These are phyloP conservation scores for Falco rusticolus DNA, from an alignment of 2,797 vertebrate species.

Conservation along the genomic window DNA sequence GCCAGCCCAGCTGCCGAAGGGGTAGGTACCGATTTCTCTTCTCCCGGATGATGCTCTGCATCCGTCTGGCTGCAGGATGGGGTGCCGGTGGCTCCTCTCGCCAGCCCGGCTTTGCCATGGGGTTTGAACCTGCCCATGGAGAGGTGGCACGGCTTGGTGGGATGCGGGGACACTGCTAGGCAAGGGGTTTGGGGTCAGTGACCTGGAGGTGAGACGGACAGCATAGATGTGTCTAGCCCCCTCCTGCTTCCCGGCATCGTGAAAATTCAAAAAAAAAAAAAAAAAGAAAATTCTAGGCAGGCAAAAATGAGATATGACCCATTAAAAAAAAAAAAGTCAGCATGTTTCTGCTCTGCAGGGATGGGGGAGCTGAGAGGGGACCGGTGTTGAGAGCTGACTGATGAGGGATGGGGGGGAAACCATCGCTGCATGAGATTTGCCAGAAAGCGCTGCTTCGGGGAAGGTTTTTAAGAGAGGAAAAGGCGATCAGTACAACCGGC, in stretches of 20 bases:
- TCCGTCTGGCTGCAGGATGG: background rate
- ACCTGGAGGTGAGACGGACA: background rate
- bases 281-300: background rate
- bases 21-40: slow-evolving; percentile 60
- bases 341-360: background rate
- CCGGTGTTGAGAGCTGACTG: background rate
- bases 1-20: slow-evolving; percentile 13
- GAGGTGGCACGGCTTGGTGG: background rate
- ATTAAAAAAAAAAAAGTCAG: background rate
- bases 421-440: background rate
- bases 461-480: background rate
- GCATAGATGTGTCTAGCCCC: fast-evolving
- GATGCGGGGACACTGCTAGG: background rate
- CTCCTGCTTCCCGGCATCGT: fast-evolving
- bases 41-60: fast-evolving
- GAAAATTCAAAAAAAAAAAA: background rate
- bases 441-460: background rate
- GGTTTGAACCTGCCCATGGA: background rate
- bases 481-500: background rate
- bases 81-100: fast-evolving
- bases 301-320: background rate
- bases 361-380: background rate
- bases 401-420: background rate
- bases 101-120: fast-evolving
- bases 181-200: fast-evolving